Conservation (phyloP, 2,888 invertebrate species). For the Thalpophila matura region DNA sequence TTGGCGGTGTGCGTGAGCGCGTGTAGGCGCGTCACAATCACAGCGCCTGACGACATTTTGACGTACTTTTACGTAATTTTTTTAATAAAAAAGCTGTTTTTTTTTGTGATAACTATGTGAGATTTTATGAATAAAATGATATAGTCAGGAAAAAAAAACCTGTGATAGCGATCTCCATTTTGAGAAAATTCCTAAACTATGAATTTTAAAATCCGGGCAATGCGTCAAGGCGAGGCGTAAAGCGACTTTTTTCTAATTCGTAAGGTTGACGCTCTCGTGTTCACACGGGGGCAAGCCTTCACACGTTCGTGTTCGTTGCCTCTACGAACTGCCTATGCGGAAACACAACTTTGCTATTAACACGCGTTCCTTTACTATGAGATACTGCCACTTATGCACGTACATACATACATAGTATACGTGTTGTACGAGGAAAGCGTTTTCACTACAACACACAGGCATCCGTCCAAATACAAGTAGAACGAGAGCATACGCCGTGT, state of each 20-base stretch:
- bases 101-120: constrained; percentile 27
- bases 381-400: constrained; percentile 87
- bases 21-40: constrained; percentile 83
- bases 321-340: constrained; percentile 88
- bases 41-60: constrained; percentile 74
- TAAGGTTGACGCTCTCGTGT: constrained; percentile 89
- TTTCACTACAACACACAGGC: constrained; percentile 80
- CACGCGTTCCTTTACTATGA: constrained; percentile 88
- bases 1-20: constrained; percentile 78
- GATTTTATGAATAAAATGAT: not conserved
- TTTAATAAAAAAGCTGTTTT: constrained; percentile 32
- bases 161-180: constrained; percentile 27
- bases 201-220: constrained; percentile 63
- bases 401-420: constrained; percentile 72
- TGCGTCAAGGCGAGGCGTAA: constrained; percentile 74
- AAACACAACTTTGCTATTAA: constrained; percentile 89
- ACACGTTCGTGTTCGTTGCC: constrained; percentile 84
- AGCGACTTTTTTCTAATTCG: constrained; percentile 87
- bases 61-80: constrained; percentile 65
- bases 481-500: constrained; percentile 74
- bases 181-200: constrained; percentile 39
- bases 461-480: constrained; percentile 65
- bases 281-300: constrained; percentile 85
- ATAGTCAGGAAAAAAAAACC: not conserved
- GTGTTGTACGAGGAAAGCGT: constrained; percentile 79